Evolutionary conservation across 2,888 invertebrate genomes (phyloP), one percentile per base, ranked within the genome.

Genomic region (Hyposoter didymator): DNA sequence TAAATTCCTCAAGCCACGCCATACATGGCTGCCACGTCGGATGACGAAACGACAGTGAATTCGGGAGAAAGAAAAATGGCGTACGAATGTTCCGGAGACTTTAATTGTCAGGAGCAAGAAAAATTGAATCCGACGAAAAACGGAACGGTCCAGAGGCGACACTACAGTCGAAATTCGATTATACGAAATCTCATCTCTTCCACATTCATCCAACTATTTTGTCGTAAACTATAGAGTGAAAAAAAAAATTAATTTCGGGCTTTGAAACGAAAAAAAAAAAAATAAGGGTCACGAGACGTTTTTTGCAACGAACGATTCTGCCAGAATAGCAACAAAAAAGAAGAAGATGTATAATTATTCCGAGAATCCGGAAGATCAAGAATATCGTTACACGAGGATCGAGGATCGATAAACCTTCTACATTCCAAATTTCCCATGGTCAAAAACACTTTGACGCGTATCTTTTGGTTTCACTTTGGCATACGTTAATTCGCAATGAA

Each of bases 331-430:
- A 22, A 52, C 14, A 28, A 52, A 49, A 45, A 49, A 19, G 28
- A 45, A 32, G 6, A 35, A 43, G 52, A 52, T 66, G 73, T n/a
- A 39, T 32, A 70, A 66, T 49, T 14, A 17, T 62, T 72, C 64
- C 35, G 2, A 72, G 52, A 73, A 80, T 80, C 73, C 49, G 73
- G 73, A 73, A 80, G 80, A 80, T 73, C 80, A 28, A 28, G 73
- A 66, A 73, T 80, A 70, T 72, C 39, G 52, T 19, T 39, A 59
- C 22, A 47, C 62, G 55, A 62, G 45, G 35, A 59, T 28, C 55
- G 22, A 55, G 49, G 49, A 72, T 70, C 62, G 70, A 7, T 6
- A 64, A 72, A 35, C 49, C 59, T 73, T 78, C 64, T 22, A 80
- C 47, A 72, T 64, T 80, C 73, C 43, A 64, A 43, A 72, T 43